A percentile compares a stretch with the other conserved stretches of the same genome.
Evolutionary conservation across 2,888 invertebrate genomes (phyloP).

Genomic region (Tenodera sinensis): DNA sequence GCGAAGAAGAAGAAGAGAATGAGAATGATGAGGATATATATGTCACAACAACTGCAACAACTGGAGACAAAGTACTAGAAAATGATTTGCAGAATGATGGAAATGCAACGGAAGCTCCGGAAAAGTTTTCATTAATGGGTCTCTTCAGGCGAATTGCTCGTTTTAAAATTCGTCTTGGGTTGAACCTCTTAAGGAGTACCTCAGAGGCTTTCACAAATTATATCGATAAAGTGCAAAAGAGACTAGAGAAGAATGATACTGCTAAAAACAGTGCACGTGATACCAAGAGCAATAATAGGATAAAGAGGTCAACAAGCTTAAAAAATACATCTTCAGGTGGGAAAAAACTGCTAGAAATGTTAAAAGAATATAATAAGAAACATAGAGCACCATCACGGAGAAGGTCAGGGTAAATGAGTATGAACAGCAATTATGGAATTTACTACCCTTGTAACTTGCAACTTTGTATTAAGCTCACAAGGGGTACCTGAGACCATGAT

Average conservation of each 20-base stretch:
- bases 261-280: not conserved
- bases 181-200: constrained; percentile 64
- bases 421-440: not conserved
- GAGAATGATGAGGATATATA: constrained; percentile 49
- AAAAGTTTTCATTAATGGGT: constrained; percentile 50
- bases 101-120: constrained; percentile 6
- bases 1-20: constrained; percentile 50
- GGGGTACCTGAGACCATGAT: not conserved
- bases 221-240: constrained; percentile 50
- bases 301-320: not conserved
- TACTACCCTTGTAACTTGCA: not conserved
- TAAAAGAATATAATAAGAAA: not conserved
- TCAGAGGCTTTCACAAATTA: constrained; percentile 65
- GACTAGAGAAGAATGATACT: constrained; percentile 11
- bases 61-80: not conserved
- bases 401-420: not conserved
- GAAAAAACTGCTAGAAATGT: not conserved
- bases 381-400: not conserved
- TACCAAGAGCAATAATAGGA: not conserved
- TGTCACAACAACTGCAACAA: not conserved
- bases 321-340: not conserved
- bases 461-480: not conserved
- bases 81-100: constrained; percentile 30
- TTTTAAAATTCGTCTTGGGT: constrained; percentile 63
- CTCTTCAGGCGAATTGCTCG: constrained; percentile 63